Conservation (phyloP, 2,113 vertebrate species). For the Hystrix brachyura region DNA sequence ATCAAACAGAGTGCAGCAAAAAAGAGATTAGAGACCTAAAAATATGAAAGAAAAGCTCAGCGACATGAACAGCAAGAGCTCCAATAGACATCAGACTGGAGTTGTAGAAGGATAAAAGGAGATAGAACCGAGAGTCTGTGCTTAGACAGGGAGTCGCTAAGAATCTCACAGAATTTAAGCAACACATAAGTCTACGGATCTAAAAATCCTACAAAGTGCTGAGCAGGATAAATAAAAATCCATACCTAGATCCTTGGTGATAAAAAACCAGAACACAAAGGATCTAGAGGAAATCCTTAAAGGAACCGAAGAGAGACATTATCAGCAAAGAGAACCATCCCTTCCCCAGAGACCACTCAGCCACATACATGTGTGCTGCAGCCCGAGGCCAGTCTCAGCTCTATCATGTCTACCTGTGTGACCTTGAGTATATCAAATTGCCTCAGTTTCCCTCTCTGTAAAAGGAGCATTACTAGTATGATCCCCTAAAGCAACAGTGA, state of each 20-base stretch:
- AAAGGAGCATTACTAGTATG: neutral
- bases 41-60: neutral
- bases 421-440: neutral
- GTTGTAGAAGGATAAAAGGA: neutral
- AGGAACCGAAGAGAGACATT: neutral
- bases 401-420: neutral
- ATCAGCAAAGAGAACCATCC: neutral
- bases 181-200: neutral
- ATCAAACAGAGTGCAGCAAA: neutral
- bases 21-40: neutral
- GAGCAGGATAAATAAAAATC: neutral
- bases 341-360: neutral
- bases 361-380: rapidly evolving
- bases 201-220: neutral
- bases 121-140: neutral
- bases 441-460: neutral
- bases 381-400: neutral
- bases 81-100: neutral
- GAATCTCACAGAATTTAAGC: slow-evolving; percentile 21
- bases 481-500: neutral
- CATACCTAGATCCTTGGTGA: neutral
- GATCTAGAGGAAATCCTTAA: slow-evolving; percentile 29
- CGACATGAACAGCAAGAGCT: neutral
- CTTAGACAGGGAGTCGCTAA: neutral
- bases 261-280: slow-evolving; percentile 29